These are phyloP conservation scores for Agonopterix subpropinquella DNA, from an alignment of 2,888 invertebrate species.

Conservation along the genomic window DNA sequence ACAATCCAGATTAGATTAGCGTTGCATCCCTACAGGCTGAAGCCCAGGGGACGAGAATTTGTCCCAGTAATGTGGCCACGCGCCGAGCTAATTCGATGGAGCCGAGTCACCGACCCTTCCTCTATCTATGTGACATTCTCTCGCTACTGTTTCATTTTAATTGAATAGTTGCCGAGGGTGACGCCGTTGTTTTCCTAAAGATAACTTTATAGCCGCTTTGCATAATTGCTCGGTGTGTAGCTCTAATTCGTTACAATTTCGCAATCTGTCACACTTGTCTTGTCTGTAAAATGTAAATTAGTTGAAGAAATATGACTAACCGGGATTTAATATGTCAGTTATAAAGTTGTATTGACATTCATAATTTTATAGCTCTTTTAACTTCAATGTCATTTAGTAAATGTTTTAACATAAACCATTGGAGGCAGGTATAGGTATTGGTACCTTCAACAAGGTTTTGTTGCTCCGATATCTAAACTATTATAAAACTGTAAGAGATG, in stretches of 20 bases:
- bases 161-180: constrained; percentile 69
- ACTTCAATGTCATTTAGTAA: not conserved
- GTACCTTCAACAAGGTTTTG: no score
- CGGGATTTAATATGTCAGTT: no score
- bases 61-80: constrained; percentile 74
- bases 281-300: no score
- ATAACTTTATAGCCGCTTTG: constrained; percentile 69
- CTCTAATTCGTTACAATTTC: constrained; percentile 65
- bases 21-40: constrained; percentile 51
- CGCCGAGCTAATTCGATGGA: constrained; percentile 70
- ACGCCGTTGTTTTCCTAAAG: constrained; percentile 62
- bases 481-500: no score
- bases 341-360: no score
- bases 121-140: constrained; percentile 68
- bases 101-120: constrained; percentile 45
- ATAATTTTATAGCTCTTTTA: no score
- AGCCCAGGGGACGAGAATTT: constrained; percentile 60
- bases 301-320: no score
- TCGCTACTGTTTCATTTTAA: constrained; percentile 67
- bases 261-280: constrained; percentile 61
- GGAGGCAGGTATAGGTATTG: no score
- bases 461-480: no score
- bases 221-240: constrained; percentile 63
- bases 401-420: no score
- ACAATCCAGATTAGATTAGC: constrained; percentile 74